These are phyloP conservation scores for Oryzias celebensis DNA, from an alignment of 2,113 vertebrate species.

Conservation along the genomic window DNA sequence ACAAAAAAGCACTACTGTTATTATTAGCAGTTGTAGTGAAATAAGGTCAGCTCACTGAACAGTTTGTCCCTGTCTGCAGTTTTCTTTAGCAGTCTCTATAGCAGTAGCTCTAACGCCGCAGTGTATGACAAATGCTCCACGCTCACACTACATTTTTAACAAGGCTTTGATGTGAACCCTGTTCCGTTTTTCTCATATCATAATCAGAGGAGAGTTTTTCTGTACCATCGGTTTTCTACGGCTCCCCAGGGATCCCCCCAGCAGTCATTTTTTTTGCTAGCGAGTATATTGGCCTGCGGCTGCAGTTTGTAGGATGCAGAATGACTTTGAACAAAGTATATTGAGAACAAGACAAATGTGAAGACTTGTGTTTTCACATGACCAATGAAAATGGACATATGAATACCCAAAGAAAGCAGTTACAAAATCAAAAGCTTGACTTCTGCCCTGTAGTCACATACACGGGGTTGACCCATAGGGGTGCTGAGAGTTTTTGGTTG, in stretches of 20 bases:
- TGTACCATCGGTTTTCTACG: constrained; percentile 1
- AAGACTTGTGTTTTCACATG: neutral
- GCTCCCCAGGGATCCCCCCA: neutral
- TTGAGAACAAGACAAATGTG: neutral
- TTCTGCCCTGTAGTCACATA: no score
- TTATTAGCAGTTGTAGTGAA: neutral
- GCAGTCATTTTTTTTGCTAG: neutral
- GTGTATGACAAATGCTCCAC: neutral
- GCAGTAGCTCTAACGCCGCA: neutral
- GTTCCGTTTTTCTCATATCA: neutral
- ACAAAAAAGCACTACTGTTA: neutral
- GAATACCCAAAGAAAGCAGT: no score
- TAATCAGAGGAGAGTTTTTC: constrained; percentile 2
- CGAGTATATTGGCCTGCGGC: constrained; percentile 5
- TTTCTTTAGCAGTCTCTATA: neutral
- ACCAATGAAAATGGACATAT: no score
- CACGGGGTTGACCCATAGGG: no score
- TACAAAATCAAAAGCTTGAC: no score
- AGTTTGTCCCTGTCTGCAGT: neutral
- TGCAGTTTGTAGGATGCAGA: constrained; percentile 30
- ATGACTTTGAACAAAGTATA: constrained; percentile 19
- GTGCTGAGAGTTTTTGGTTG: no score
- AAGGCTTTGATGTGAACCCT: neutral
- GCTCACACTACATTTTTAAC: neutral
- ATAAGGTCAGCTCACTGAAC: neutral